Percentiles rank a stretch among this genome's conserved stretches.
Evolutionary conservation across 53 echinoderm and acorn worm genomes (phyloP).

Genomic region (Holothuria leucospilota): DNA sequence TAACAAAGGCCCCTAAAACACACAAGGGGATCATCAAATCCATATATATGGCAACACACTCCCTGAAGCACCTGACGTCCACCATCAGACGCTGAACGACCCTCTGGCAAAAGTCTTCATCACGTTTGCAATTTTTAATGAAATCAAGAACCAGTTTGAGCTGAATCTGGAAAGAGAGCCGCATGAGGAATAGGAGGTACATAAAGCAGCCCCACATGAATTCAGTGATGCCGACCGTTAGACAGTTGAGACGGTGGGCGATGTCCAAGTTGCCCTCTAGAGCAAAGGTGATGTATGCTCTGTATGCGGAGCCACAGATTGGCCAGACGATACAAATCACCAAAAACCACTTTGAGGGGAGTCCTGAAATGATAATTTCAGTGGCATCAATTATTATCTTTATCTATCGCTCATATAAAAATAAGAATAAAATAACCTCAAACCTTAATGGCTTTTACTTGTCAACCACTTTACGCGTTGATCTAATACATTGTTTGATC

Average conservation of each 20-base stretch:
- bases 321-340: slow-evolving; percentile 11
- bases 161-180: slow-evolving; percentile 34
- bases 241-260: neutral
- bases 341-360: slow-evolving; percentile 15
- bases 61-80: too few relatives aligned
- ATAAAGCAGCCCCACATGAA: slow-evolving; percentile 30
- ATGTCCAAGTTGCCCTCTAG: neutral
- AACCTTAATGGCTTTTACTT: too few relatives aligned
- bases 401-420: too few relatives aligned
- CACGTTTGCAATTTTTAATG: neutral
- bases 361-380: neutral
- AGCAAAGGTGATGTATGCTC: slow-evolving; percentile 11
- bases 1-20: too few relatives aligned
- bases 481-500: too few relatives aligned
- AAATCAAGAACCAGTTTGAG: neutral
- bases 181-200: slow-evolving; percentile 8
- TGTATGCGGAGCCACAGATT: slow-evolving; percentile 7
- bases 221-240: slow-evolving; percentile 1
- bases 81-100: neutral
- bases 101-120: slow-evolving; percentile 3
- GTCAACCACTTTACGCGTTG: too few relatives aligned
- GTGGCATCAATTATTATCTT: too few relatives aligned
- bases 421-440: too few relatives aligned
- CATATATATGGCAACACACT: too few relatives aligned
- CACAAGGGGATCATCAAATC: too few relatives aligned